A percentile compares a stretch with the other conserved stretches of the same genome.
Evolutionary conservation across 2,113 vertebrate genomes (phyloP).

Genomic region (Phyllostomus hastatus): DNA sequence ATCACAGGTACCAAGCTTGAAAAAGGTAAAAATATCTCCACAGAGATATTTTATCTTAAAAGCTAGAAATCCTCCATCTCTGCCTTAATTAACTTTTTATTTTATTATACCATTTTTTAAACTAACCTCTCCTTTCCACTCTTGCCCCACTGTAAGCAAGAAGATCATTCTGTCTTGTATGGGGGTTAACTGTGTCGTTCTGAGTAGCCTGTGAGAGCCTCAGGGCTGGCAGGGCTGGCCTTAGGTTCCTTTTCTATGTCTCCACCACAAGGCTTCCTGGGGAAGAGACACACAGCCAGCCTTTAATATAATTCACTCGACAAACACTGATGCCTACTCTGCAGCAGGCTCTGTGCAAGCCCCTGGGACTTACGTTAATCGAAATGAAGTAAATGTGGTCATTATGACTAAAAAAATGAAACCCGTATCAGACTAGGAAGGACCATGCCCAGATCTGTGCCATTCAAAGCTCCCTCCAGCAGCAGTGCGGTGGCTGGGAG

Average conservation of each 20-base stretch:
- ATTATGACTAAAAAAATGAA: neutral
- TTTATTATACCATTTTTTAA: neutral
- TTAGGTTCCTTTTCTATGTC: neutral
- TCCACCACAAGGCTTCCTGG: neutral
- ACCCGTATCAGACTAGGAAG: neutral
- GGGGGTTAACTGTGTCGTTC: neutral
- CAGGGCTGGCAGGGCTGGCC: neutral
- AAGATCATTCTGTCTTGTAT: neutral
- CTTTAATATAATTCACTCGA: neutral
- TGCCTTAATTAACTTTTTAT: neutral
- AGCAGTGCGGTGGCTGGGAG: neutral
- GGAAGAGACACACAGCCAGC: neutral
- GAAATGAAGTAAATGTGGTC: neutral
- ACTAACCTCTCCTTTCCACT: neutral
- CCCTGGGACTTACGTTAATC: neutral
- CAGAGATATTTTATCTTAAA: neutral
- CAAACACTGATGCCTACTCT: neutral
- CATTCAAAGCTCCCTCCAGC: neutral
- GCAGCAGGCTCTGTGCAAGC: neutral
- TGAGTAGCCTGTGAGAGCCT: neutral
- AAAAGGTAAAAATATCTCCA: neutral
- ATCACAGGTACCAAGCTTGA: neutral
- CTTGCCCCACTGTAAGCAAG: neutral
- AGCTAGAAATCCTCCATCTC: neutral
- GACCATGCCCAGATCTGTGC: neutral